Evolutionary conservation across 53 echinoderm and acorn worm species (phyloP).

Genomic region (Astropecten irregularis): DNA sequence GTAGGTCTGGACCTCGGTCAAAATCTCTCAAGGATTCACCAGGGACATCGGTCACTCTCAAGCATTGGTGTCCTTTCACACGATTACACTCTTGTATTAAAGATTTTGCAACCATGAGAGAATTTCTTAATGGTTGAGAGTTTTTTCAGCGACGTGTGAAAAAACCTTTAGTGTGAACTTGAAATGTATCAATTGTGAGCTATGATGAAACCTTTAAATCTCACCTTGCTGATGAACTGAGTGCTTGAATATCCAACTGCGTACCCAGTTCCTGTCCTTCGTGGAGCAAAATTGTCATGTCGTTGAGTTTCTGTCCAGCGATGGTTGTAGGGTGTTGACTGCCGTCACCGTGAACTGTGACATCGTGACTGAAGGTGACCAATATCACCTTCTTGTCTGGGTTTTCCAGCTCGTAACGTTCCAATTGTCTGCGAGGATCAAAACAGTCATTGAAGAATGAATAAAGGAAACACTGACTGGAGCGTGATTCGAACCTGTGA

Average conservation of each 20-base stretch:
- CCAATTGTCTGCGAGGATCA: slow-evolving; percentile 76
- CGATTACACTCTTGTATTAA: too few relatives aligned
- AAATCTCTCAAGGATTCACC: too few relatives aligned
- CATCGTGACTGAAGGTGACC: slow-evolving; percentile 72
- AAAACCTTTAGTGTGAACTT: too few relatives aligned
- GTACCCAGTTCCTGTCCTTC: slow-evolving; percentile 53
- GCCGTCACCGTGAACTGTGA: slow-evolving; percentile 70
- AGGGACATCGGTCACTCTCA: too few relatives aligned
- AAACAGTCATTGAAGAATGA: too few relatives aligned
- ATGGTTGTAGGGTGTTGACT: slow-evolving; percentile 28
- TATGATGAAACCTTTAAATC: slow-evolving; percentile 7
- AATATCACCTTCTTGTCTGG: slow-evolving; percentile 74
- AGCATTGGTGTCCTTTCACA: too few relatives aligned
- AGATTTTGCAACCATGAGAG: too few relatives aligned
- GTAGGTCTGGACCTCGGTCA: too few relatives aligned
- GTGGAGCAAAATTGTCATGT: slow-evolving; percentile 42
- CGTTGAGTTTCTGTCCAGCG: slow-evolving; percentile 43
- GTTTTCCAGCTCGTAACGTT: slow-evolving; percentile 78
- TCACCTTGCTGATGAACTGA: slow-evolving; percentile 59
- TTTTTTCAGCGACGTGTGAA: too few relatives aligned
- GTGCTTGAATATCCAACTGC: slow-evolving; percentile 41
- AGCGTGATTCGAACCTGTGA: not conserved
- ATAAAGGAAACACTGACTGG: not conserved
- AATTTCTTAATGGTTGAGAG: too few relatives aligned
- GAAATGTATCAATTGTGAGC: too few relatives aligned